These are phyloP conservation scores for Lepus townsendii DNA, from an alignment of 2,797 vertebrate species.

Conservation along the genomic window DNA sequence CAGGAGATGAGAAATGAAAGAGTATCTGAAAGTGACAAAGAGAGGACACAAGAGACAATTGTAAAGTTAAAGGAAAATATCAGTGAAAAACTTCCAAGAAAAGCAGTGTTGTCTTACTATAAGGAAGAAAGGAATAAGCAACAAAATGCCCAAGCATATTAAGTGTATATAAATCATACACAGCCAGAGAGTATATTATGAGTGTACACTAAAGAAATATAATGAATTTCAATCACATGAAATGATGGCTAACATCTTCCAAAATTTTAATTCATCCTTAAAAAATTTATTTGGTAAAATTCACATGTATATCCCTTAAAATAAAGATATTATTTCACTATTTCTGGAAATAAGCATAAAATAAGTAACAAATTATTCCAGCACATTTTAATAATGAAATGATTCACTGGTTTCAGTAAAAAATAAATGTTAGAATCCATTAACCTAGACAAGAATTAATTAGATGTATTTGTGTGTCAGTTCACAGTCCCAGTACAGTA, in stretches of 20 bases:
- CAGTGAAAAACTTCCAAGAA: not conserved
- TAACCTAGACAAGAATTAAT: not conserved
- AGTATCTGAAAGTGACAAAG: not conserved
- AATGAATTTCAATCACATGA: not conserved
- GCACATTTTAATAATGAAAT: not conserved
- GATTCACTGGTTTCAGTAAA: not conserved
- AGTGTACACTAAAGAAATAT: not conserved
- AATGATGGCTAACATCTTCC: not conserved
- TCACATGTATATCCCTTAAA: not conserved
- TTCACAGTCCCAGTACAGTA: not conserved
- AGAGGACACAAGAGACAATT: not conserved
- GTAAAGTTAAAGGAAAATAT: not conserved
- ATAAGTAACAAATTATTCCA: not conserved
- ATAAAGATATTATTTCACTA: not conserved
- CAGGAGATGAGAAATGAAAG: conserved; percentile 52
- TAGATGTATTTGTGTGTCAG: not conserved
- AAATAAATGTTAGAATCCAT: not conserved
- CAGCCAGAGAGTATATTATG: not conserved
- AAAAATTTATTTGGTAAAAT: not conserved
- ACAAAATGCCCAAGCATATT: not conserved
- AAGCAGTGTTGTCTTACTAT: not conserved
- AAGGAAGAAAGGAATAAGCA: not conserved
- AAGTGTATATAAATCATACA: not conserved
- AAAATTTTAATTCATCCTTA: not conserved
- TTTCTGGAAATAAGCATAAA: not conserved